These are phyloP conservation scores for Anniella stebbinsi DNA, from an alignment of 2,797 vertebrate species.

Conservation along the genomic window DNA sequence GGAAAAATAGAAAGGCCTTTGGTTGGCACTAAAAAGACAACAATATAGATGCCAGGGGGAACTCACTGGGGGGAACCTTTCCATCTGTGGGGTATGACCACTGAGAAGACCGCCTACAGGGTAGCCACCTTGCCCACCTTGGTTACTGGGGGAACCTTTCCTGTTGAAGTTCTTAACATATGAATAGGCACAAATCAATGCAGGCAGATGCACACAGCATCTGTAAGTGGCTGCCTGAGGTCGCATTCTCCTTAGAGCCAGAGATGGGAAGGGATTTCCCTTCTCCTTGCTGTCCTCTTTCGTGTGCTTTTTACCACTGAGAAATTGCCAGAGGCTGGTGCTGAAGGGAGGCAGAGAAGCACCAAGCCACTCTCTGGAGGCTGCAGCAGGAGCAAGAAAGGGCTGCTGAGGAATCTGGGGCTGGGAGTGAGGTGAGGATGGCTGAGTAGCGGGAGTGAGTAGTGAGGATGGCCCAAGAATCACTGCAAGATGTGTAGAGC, in stretches of 20 bases:
- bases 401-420: background rate
- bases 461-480: background rate
- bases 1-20: background rate
- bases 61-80: no score
- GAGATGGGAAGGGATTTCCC: no score
- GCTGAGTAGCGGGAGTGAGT: background rate
- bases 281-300: background rate
- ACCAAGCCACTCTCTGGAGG: background rate
- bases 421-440: background rate
- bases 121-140: background rate
- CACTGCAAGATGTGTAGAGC: background rate
- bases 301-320: background rate
- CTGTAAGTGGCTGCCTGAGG: background rate
- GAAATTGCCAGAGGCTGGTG: background rate
- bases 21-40: background rate
- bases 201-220: constrained; percentile 9
- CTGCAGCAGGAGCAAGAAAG: background rate
- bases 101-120: background rate
- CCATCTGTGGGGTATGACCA: background rate
- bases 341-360: background rate
- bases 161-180: background rate
- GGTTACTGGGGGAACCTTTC: background rate
- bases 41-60: background rate
- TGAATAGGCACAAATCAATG: no score
- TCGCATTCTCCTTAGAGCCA: background rate